Base-by-base conservation (phyloP, 1,140 invertebrate species). In the Probaryconus sp. region DNA sequence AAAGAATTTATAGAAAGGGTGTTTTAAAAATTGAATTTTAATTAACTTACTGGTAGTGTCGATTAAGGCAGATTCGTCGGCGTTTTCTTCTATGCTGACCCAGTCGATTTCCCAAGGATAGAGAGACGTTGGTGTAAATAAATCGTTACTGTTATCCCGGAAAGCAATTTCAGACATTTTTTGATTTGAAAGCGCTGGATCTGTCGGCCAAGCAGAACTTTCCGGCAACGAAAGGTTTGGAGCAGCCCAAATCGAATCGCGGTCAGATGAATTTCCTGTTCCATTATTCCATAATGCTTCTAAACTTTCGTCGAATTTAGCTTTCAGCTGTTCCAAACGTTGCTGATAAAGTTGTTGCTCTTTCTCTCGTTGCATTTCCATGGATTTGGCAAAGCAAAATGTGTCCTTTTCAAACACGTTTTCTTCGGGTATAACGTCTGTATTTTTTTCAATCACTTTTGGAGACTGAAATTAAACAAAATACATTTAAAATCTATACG, bases 261-360 rank as follows among this genome's bases (percentile, higher is more conserved):
- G 80, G 30, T 82, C 83, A 14, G 82, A 83, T 14, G 79, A 79
- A 69, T 85, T 85, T 16, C 85, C 83, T 6, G 83, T 78, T 43
- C 84, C 84, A 42, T 79, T 82, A 38, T 86, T 85, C 91, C 91
- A 92, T 26, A 92, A 80, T 17, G 91, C 90, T 78, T 92, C 90
- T n/a, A 92, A 86, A 77, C 89, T 91, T 31, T 89, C 86, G 80
- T 92, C 89, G 80, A 92, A 92, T 78, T 92, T 92, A 5, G 91
- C 91, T 76, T 92, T 89, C 55, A 92, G 89, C 71, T 91, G 89
- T 3, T 90, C 91, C 67, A 92, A 89, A 51, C 89, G 84, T 53
- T 90, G 85, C 58, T 89, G 87, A 77, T 91, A 90, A 13, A 86
- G 53, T 72, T 87, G 83, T 6, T 85, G 77, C 17, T 85, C 84